phyloP scores from a whole-genome alignment of 2,888 invertebrate species.

The Polymixis flavicincta region DNA sequence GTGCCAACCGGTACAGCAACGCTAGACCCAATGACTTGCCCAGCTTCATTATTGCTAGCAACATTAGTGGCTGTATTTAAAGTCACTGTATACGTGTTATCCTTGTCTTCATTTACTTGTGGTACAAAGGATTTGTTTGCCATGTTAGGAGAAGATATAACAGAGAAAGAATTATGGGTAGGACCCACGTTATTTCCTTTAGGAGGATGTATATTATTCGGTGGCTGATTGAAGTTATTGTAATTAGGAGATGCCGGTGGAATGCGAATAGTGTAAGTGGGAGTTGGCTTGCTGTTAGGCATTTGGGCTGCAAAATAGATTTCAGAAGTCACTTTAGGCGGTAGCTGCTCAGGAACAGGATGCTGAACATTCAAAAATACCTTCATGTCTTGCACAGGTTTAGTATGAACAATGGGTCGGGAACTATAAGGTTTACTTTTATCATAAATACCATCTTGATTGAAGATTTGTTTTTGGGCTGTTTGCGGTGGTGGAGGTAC shows the following conservation, averaged over 20 bases:
- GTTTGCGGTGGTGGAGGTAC: slow-evolving; percentile 87
- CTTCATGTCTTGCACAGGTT: slow-evolving; percentile 87
- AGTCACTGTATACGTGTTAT: slow-evolving; percentile 82
- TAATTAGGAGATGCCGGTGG: slow-evolving; percentile 74
- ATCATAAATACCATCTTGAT: slow-evolving; percentile 77
- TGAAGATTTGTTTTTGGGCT: slow-evolving; percentile 77
- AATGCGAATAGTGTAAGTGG: slow-evolving; percentile 85
- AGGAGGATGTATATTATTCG: slow-evolving; percentile 42
- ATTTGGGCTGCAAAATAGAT: slow-evolving; percentile 88
- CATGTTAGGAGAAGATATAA: slow-evolving; percentile 72
- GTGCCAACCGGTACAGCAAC: slow-evolving; percentile 81
- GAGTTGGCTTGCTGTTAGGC: slow-evolving; percentile 81
- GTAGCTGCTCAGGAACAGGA: slow-evolving; percentile 82
- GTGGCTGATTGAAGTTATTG: slow-evolving; percentile 68
- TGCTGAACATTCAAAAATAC: slow-evolving; percentile 87
- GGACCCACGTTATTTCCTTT: slow-evolving; percentile 62
- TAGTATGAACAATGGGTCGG: slow-evolving; percentile 83
- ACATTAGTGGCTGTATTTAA: slow-evolving; percentile 85
- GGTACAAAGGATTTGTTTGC: slow-evolving; percentile 75
- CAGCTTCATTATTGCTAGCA: slow-evolving; percentile 76
- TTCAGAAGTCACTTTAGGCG: slow-evolving; percentile 88
- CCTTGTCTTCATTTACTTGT: slow-evolving; percentile 73
- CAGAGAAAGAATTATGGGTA: slow-evolving; percentile 72
- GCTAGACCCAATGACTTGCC: slow-evolving; percentile 83
- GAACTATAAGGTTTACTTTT: slow-evolving; percentile 82